Evolutionary conservation across 2,888 invertebrate genomes (phyloP), one percentile per base, ranked within the genome.

Genomic region (Pachydiplax longipennis): DNA sequence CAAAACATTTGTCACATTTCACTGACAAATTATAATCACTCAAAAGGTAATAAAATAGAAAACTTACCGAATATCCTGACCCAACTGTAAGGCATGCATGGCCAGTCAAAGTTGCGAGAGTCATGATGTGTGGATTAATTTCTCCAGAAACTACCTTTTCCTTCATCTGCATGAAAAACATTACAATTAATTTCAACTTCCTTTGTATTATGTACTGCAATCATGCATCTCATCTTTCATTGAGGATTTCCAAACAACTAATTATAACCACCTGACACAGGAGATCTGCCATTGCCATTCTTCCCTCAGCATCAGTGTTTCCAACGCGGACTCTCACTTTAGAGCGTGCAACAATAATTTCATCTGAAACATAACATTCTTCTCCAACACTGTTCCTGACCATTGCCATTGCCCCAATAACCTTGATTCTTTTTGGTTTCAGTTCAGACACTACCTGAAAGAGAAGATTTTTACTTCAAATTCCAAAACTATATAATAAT

Each of bases 221-320:
- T 18, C 15, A 53, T 4, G 1, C 15, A 0, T 53, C 2, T 15
- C 53, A 53, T 53, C 18, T 53, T 53, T 53, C 53, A 53, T 1
- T 53, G 53, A 53, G 18, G 0, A 31, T 3, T 80, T n/a, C 15
- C 35, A 8, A 61, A 53, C 53, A 4, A 18, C 53, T 15, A 18
- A 8, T 18, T 18, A 87, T 91, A 92, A 95, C 95, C 94, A 97
- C 96, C 94, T 96, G 96, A 93, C 97, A 97, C 53, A 99, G 95
- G 44, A 97, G 96, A 95, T 99, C 98, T 73, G 97, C 97, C 98
- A 99, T 98, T 81, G 97, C 97, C 97, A 98, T 97, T 91, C 99
- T 95, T 1, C 99, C 99, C 94, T 99, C 99, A 90, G 99, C 98
- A 95, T 99, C 99, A 5, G 99, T 99, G 94, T 99, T 99, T 91